Evolutionary conservation across 2,888 invertebrate species (phyloP), one percentile per base, ranked within the genome.

Genomic region (Heliothis peltigera): DNA sequence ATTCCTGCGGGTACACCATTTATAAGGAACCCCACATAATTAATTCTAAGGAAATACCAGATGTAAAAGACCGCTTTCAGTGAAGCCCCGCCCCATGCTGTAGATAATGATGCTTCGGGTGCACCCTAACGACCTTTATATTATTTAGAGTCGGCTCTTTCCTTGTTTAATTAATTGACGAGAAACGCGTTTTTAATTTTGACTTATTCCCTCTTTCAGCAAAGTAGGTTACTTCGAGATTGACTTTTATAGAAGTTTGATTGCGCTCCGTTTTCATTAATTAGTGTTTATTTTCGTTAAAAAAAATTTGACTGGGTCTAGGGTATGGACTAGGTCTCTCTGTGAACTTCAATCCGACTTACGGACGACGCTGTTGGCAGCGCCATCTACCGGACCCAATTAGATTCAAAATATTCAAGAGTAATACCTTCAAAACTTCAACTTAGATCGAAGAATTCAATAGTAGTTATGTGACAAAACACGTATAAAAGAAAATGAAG

Each of bases 121-220:
- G 92, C 91, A 91, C 87, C 87, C 90, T 93, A 93, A 93, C 92
- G 93, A 93, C 87, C 91, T 90, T 90, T 92, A 91, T 91, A 92
- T 93, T 92, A 93, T 93, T 91, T 89, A 89, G 91, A 88, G 84
- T 87, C 89, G 89, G 85, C 92, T 91, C 90, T 91, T 92, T 87
- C 84, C 89, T 89, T 90, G 90, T 92, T 92, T 92, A 92, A 92
- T 93, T 92, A 93, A 93, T 92, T 89, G 89, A 88, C 86, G 87
- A 87, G 87, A 84, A 91, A 89, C 89, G 87, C 90, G 87, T 87
- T 87, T 88, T 87, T 89, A 90, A 89, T 89, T 88, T 87, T 84
- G 77, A 87, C 84, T 85, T 83, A 82, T 85, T 80, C 79, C 67
- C 66, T 67, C 70, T 77, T 51, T 72, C 69, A 63, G 53, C n/a